phyloP scores from a whole-genome alignment of 92 coral and sea anemone species.

The Pocillopora grandis region DNA sequence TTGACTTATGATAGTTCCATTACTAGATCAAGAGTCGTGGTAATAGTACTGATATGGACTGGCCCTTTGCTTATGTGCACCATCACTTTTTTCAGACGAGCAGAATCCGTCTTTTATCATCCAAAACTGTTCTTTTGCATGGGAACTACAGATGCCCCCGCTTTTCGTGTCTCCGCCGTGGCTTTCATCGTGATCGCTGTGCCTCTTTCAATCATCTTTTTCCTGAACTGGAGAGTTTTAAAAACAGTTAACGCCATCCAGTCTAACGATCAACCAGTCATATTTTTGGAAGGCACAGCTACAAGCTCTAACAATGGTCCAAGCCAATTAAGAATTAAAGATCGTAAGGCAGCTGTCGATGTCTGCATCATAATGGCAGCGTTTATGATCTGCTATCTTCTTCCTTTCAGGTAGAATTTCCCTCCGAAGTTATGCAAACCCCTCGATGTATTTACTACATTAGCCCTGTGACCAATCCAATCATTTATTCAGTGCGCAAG shows the following conservation, averaged over 20 bases:
- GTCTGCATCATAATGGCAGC: neutral
- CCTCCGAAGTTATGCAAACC: neutral
- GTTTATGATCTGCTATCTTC: constrained; percentile 16
- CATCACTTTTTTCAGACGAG: too few species aligned
- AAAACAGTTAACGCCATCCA: neutral
- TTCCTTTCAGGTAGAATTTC: neutral
- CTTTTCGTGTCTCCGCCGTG: too few species aligned
- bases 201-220: neutral
- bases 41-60: neutral
- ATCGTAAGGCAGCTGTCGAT: constrained; percentile 16
- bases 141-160: neutral
- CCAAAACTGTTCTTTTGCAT: constrained; percentile 1
- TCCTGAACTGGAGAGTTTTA: constrained; percentile 8
- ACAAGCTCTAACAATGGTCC: neutral
- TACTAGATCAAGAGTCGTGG: neutral
- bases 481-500: neutral
- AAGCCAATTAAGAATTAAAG: neutral
- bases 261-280: neutral
- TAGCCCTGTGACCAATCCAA: neutral
- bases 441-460: neutral
- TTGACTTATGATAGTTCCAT: neutral
- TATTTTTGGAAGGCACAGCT: neutral
- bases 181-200: neutral
- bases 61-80: neutral
- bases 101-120: neutral